Evolutionary conservation across 1,140 invertebrate genomes (phyloP).

Genomic region (Rhyacophila brunnea): DNA sequence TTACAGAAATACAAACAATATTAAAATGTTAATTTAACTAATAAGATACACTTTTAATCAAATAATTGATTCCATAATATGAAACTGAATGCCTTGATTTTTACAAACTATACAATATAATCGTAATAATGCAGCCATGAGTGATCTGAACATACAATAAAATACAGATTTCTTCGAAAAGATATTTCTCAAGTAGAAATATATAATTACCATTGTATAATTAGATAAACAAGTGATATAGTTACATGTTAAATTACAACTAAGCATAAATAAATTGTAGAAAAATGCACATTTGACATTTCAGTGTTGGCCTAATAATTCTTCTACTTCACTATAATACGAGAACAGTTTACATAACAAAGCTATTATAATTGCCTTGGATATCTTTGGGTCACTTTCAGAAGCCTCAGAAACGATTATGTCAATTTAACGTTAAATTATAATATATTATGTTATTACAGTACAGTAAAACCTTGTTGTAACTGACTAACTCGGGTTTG

Average conservation of each 20-base stretch:
- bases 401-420: neutral
- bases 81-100: neutral
- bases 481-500: no score
- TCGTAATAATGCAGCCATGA: neutral
- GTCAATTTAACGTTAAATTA: no score
- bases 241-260: conserved; percentile 24
- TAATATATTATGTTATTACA: no score
- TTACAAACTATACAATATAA: neutral
- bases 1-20: no score
- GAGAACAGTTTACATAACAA: neutral
- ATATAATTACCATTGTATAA: neutral
- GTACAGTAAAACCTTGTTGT: no score
- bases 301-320: conserved; percentile 5
- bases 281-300: conserved; percentile 20
- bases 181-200: neutral
- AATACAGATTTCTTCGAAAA: neutral
- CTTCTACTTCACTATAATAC: neutral
- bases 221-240: conserved; percentile 27
- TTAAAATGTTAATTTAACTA: no score
- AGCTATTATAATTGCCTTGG: neutral
- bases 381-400: neutral
- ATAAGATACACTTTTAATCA: neutral
- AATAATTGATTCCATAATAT: neutral
- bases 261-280: conserved; percentile 15
- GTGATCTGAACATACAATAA: neutral